phyloP scores from a whole-genome alignment of 2,113 vertebrate genomes.

The Dromiciops gliroides region DNA sequence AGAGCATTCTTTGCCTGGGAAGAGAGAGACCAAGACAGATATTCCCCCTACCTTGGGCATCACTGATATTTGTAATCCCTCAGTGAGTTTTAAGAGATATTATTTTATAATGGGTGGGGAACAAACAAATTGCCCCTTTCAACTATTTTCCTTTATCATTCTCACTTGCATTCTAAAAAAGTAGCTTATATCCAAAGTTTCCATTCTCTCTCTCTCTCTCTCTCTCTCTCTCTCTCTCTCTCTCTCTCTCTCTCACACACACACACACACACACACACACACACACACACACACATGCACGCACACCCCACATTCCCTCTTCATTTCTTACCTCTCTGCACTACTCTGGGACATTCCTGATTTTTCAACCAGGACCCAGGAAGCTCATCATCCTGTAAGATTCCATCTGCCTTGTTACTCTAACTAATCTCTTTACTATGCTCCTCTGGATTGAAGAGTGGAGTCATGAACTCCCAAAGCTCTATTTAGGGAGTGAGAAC shows the following conservation, averaged over 20 bases:
- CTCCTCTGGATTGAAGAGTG: background rate
- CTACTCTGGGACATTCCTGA: background rate
- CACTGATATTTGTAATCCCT: background rate
- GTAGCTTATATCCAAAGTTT: background rate
- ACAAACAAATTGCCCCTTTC: background rate
- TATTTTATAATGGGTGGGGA: background rate
- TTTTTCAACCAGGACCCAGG: background rate
- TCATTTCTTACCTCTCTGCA: background rate
- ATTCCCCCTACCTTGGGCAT: background rate
- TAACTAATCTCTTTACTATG: background rate
- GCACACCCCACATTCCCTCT: too few species aligned
- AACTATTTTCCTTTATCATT: background rate
- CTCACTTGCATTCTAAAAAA: background rate
- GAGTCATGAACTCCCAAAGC: background rate
- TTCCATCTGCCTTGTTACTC: background rate
- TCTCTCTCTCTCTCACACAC: too few species aligned
- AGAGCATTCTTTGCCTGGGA: background rate
- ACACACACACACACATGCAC: too few species aligned
- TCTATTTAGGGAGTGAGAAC: background rate
- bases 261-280: too few species aligned
- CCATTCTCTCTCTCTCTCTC: too few species aligned
- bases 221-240: too few species aligned
- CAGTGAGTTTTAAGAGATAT: background rate
- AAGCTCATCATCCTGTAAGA: background rate
- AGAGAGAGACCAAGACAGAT: background rate